These are phyloP conservation scores for Siderastrea radians DNA, from an alignment of 92 coral and sea anemone genomes.

Conservation along the genomic window DNA sequence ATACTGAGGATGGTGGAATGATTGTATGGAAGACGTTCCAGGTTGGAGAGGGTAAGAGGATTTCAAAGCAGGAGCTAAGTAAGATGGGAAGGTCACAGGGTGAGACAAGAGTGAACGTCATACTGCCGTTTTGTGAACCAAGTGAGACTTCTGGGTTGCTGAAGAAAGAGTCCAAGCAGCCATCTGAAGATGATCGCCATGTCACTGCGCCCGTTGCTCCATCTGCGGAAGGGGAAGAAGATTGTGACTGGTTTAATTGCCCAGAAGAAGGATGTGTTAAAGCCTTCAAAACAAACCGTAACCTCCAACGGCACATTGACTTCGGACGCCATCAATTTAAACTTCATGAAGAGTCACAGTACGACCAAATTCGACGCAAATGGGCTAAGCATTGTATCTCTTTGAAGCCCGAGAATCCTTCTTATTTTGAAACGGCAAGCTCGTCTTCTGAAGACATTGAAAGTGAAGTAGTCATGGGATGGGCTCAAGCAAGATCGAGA, in stretches of 20 bases:
- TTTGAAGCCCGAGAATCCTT: slow-evolving; percentile 30
- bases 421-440: background rate
- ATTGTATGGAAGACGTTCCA: too few species aligned
- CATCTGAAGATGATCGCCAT: background rate
- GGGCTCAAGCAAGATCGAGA: slow-evolving; percentile 41
- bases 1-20: too few species aligned
- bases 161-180: slow-evolving; percentile 19
- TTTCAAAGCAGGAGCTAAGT: background rate
- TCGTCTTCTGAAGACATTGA: background rate
- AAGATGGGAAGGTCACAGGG: background rate
- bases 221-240: background rate
- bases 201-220: background rate
- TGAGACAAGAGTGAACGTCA: slow-evolving; percentile 8
- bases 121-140: slow-evolving; percentile 24
- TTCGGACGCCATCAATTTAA: slow-evolving; percentile 40
- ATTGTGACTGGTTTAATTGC: slow-evolving; percentile 19
- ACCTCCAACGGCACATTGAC: slow-evolving; percentile 57
- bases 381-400: slow-evolving; percentile 63
- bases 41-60: too few species aligned
- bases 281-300: background rate
- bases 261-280: slow-evolving; percentile 65
- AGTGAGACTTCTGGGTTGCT: slow-evolving; percentile 10
- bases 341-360: slow-evolving; percentile 65
- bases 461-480: slow-evolving; percentile 2
- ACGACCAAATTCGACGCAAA: slow-evolving; percentile 46